These are phyloP conservation scores for Sciurus niger DNA, from an alignment of 2,113 vertebrate species.

Conservation along the genomic window DNA sequence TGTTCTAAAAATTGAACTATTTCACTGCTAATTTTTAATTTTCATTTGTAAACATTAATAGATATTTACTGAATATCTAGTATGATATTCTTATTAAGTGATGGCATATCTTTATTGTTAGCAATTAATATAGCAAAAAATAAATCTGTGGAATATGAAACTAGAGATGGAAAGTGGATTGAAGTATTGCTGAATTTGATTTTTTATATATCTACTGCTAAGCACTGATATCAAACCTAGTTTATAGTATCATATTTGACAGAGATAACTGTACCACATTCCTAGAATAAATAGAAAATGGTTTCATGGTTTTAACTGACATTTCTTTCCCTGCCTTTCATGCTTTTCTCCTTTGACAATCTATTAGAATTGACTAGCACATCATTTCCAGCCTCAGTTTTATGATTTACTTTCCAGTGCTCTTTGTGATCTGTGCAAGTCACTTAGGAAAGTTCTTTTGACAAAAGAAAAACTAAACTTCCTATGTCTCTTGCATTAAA, in stretches of 20 bases:
- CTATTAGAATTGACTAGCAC: not conserved
- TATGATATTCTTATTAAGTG: not conserved
- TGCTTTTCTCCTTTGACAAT: constrained; percentile 17
- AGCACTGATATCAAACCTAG: not conserved
- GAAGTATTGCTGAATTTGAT: not conserved
- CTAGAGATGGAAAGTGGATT: not conserved
- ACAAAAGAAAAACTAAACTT: constrained; percentile 49
- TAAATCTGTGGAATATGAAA: not conserved
- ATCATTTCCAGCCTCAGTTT: not conserved
- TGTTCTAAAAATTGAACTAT: not conserved
- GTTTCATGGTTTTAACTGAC: not conserved
- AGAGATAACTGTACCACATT: not conserved
- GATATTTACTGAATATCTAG: not conserved
- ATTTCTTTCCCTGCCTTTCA: constrained; percentile 10
- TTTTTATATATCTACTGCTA: not conserved
- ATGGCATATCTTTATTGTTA: not conserved
- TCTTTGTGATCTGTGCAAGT: constrained; percentile 4
- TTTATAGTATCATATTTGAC: not conserved
- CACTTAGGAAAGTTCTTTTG: constrained; percentile 14
- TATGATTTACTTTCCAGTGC: constrained; percentile 1
- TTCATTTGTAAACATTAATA: constrained; percentile 1
- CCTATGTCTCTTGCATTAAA: not conserved
- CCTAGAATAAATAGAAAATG: not conserved
- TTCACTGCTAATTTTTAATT: not conserved
- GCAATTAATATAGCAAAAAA: constrained; percentile 26